Percentiles rank a stretch among this genome's conserved stretches.
Conservation (phyloP, 1,140 invertebrate species). For the Lordiphosa clarofinis region DNA sequence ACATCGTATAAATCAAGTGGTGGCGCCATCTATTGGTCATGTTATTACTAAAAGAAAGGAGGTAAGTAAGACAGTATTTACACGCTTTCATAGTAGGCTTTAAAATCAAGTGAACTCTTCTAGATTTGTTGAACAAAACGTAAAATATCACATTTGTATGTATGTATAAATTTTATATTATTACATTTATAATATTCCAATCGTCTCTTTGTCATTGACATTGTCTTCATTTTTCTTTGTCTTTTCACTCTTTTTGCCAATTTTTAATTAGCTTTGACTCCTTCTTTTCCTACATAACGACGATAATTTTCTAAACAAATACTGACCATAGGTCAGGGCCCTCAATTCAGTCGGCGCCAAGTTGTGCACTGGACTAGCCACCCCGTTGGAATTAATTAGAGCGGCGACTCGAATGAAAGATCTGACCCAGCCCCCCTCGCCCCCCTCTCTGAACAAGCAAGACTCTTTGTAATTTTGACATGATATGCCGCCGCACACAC, state of each 20-base stretch:
- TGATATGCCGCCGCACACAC: constrained; percentile 62
- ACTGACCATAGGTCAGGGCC: constrained; percentile 35
- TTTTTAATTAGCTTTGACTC: constrained; percentile 27
- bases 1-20: no score
- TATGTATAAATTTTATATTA: no score
- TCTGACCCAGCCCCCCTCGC: constrained; percentile 35
- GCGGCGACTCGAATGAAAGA: constrained; percentile 23
- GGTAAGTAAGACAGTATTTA: no score
- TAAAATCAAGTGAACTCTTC: no score
- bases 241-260: constrained; percentile 26
- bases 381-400: constrained; percentile 64
- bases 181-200: no score
- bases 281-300: neutral
- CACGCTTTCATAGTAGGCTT: no score
- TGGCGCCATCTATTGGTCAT: no score
- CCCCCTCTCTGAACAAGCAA: constrained; percentile 41
- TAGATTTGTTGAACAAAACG: no score
- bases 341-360: constrained; percentile 29
- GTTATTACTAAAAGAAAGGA: no score
- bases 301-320: constrained; percentile 24
- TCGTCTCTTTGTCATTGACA: no score
- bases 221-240: neutral
- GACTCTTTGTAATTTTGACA: constrained; percentile 69
- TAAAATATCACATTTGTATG: no score
- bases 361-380: constrained; percentile 6